phyloP scores from a whole-genome alignment of 64 coral and sea anemone genomes.

The Astreopora myriophthalma region DNA sequence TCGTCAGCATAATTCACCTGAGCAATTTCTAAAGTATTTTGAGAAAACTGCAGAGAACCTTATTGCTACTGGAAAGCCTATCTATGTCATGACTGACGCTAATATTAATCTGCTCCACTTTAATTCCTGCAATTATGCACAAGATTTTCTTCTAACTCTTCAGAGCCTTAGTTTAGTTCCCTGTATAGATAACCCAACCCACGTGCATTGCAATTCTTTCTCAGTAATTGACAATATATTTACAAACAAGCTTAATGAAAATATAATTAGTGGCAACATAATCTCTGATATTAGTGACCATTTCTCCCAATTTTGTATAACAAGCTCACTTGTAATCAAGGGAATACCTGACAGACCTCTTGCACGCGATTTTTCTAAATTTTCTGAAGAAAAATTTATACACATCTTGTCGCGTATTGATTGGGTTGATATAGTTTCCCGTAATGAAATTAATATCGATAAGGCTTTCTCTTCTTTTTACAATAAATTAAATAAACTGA shows the following conservation, averaged over 20 bases:
- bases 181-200: conserved; percentile 40
- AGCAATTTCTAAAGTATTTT: background rate
- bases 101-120: background rate
- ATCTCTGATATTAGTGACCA: conserved; percentile 53
- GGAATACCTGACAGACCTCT: background rate
- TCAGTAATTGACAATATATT: conserved; percentile 54
- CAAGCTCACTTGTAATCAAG: conserved; percentile 15
- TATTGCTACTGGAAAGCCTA: background rate
- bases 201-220: conserved; percentile 25
- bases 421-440: background rate
- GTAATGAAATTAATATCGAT: too few species aligned
- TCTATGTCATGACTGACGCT: background rate
- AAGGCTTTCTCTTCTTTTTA: background rate
- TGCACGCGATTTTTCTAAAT: background rate
- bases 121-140: background rate
- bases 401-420: background rate
- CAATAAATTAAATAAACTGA: background rate
- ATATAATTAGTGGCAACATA: conserved; percentile 15
- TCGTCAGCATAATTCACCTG: too few species aligned
- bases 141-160: background rate
- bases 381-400: background rate
- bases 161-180: conserved; percentile 13
- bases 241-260: background rate
- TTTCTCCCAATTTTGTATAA: conserved; percentile 45
- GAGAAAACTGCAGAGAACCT: background rate